Evolutionary conservation across 2,888 invertebrate genomes (phyloP).

Genomic region (Fragum whitleyi): DNA sequence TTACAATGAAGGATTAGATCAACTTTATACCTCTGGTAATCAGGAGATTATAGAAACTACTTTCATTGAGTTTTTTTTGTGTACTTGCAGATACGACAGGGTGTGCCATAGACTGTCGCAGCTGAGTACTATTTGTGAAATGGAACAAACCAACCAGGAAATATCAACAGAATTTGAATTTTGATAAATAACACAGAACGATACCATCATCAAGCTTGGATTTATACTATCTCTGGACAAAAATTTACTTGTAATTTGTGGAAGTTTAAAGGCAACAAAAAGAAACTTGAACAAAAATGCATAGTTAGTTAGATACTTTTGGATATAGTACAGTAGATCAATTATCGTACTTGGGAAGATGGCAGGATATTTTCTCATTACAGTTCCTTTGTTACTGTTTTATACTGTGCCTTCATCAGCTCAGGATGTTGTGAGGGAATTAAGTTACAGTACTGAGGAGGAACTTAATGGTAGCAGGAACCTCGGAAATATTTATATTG

Average conservation of each 20-base stretch:
- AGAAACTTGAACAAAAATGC: background rate
- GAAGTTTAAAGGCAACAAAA: too few species aligned
- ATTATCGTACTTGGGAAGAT: background rate
- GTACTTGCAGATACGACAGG: conserved; percentile 15
- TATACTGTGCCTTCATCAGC: background rate
- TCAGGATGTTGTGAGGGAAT: background rate
- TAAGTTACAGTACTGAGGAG: conserved; percentile 35
- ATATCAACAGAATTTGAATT: too few species aligned
- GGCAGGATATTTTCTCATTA: background rate
- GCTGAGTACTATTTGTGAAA: background rate
- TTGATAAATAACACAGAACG: too few species aligned
- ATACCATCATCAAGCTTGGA: too few species aligned
- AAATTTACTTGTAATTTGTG: too few species aligned
- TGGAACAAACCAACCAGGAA: too few species aligned
- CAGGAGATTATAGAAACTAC: conserved; percentile 3
- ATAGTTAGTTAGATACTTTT: too few species aligned
- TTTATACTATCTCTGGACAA: too few species aligned
- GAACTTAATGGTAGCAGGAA: conserved; percentile 32
- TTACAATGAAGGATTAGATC: background rate
- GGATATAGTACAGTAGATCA: too few species aligned
- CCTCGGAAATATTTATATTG: conserved; percentile 49
- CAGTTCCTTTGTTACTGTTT: background rate
- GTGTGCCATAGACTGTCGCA: background rate
- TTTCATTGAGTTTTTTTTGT: conserved; percentile 9
- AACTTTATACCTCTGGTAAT: background rate